Conservation (phyloP, 1,140 invertebrate genomes). For the Lepidurus arcticus region DNA sequence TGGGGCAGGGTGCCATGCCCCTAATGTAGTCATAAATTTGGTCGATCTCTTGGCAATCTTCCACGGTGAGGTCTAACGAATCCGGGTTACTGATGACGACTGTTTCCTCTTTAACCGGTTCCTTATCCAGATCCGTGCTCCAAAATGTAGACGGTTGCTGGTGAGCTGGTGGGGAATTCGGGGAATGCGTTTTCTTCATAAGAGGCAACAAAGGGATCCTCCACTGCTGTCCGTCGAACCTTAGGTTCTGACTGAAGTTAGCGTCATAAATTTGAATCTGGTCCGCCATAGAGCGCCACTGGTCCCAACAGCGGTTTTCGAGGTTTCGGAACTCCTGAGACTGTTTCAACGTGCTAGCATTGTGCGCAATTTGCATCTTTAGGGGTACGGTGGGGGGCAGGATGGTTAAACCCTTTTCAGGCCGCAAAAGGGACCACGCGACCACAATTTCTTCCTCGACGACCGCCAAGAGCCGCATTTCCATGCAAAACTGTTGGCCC, state of each 20-base stretch:
- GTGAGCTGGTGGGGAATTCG: conserved; percentile 36
- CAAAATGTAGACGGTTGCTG: conserved; percentile 13
- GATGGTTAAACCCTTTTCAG: conserved; percentile 61
- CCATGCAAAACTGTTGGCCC: conserved; percentile 64
- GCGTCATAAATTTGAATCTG: conserved; percentile 56
- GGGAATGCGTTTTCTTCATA: conserved; percentile 32
- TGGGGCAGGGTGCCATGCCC: conserved; percentile 80
- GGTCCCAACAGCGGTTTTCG: conserved; percentile 67
- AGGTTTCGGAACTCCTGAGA: conserved; percentile 74
- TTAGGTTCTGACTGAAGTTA: conserved; percentile 41
- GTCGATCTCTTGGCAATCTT: conserved; percentile 73
- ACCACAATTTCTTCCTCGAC: conserved; percentile 77
- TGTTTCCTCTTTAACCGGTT: conserved; percentile 27
- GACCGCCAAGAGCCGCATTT: conserved; percentile 72
- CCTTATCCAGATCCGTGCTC: background rate
- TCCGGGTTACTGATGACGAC: conserved; percentile 11
- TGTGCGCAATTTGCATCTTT: conserved; percentile 74
- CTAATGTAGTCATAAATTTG: conserved; percentile 94
- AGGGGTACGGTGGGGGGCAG: conserved; percentile 77
- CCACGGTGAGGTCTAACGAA: conserved; percentile 3
- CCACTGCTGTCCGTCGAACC: conserved; percentile 41
- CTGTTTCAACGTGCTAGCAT: conserved; percentile 70
- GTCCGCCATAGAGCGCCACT: conserved; percentile 76
- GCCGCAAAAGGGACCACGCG: conserved; percentile 59
- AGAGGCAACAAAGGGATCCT: conserved; percentile 38